Evolutionary conservation across 2,888 invertebrate species (phyloP).

Genomic region (Agrotis ipsilon): DNA sequence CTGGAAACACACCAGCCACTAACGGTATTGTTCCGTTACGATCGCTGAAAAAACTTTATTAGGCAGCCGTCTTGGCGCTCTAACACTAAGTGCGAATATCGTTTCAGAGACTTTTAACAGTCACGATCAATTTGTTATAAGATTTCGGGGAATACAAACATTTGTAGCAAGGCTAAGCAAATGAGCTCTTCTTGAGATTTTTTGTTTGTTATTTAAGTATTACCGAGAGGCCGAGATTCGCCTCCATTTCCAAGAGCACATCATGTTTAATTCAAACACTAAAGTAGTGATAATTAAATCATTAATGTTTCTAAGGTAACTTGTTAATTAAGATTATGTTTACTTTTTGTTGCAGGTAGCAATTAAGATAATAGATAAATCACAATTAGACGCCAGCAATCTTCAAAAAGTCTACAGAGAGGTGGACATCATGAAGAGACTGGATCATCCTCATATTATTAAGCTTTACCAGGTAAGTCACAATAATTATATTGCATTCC

Average conservation of each 20-base stretch:
- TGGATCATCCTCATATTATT: slow-evolving; percentile 99
- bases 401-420: slow-evolving; percentile 98
- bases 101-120: slow-evolving; percentile 17
- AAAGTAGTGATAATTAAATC: slow-evolving; percentile 17
- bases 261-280: neutral
- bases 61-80: slow-evolving; percentile 39
- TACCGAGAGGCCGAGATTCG: neutral
- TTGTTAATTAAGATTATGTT: slow-evolving; percentile 30
- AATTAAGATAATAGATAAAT: slow-evolving; percentile 98
- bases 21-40: slow-evolving; percentile 80
- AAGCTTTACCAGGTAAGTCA: slow-evolving; percentile 97
- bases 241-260: neutral
- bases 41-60: slow-evolving; percentile 60
- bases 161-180: slow-evolving; percentile 2
- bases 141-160: slow-evolving; percentile 7
- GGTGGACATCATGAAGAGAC: slow-evolving; percentile 99
- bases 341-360: slow-evolving; percentile 94
- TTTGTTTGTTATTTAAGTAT: neutral
- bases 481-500: neutral
- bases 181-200: slow-evolving; percentile 19
- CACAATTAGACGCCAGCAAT: slow-evolving; percentile 97
- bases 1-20: slow-evolving; percentile 75
- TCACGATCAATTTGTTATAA: slow-evolving; percentile 7
- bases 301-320: slow-evolving; percentile 19
- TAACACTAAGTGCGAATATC: slow-evolving; percentile 28